Conservation (phyloP, 2,888 invertebrate genomes). For the Malachius bipustulatus region DNA sequence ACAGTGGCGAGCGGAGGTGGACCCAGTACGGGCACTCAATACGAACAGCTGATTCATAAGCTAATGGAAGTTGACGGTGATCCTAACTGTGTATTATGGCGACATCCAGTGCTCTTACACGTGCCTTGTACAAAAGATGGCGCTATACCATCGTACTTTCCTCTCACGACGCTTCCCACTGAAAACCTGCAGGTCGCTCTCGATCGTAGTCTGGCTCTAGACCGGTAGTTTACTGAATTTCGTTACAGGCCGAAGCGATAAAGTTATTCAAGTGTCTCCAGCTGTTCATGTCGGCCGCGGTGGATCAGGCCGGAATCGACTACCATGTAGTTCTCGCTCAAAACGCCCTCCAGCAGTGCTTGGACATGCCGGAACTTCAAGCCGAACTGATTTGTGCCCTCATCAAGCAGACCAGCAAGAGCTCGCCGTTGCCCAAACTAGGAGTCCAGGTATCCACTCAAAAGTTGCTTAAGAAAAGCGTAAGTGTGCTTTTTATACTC, state of each 20-base stretch:
- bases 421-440: constrained; percentile 55
- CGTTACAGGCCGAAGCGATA: constrained; percentile 69
- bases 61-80: constrained; percentile 95
- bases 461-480: constrained; percentile 42
- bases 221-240: too few relatives aligned
- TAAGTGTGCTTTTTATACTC: constrained; percentile 49
- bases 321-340: constrained; percentile 96
- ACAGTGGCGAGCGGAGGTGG: constrained; percentile 91
- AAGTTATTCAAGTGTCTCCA: constrained; percentile 95
- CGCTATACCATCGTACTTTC: constrained; percentile 56
- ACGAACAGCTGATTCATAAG: constrained; percentile 90
- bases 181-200: constrained; percentile 60
- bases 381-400: constrained; percentile 87
- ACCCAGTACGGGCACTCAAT: constrained; percentile 85
- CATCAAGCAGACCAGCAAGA: constrained; percentile 85
- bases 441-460: constrained; percentile 44
- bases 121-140: constrained; percentile 66
- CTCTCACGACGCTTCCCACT: constrained; percentile 81
- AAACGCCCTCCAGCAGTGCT: constrained; percentile 86
- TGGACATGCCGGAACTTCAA: constrained; percentile 81
- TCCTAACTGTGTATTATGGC: constrained; percentile 84
- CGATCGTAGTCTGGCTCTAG: too few relatives aligned
- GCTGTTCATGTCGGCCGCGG: constrained; percentile 89
- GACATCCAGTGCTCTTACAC: constrained; percentile 81
- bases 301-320: constrained; percentile 92